Conservation (phyloP, 2,797 vertebrate species). For the Leuciscus waleckii region DNA sequence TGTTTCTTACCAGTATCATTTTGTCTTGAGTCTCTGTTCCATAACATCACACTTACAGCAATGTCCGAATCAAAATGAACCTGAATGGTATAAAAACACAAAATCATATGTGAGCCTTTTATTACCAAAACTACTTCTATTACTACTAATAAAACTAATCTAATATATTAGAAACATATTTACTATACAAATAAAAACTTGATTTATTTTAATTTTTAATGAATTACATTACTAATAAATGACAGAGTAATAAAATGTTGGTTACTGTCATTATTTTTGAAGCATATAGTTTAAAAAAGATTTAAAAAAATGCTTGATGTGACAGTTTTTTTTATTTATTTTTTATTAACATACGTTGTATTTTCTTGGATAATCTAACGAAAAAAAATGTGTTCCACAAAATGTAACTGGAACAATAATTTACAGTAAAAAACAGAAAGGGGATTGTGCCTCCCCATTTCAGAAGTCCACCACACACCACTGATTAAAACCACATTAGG, state of each 20-base stretch:
- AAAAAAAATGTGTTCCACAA: neutral
- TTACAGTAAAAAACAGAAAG: neutral
- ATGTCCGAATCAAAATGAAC: neutral
- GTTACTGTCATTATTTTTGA: neutral
- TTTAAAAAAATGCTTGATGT: neutral
- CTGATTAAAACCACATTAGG: constrained; percentile 19
- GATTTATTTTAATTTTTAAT: neutral
- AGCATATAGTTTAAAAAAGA: neutral
- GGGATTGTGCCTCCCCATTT: neutral
- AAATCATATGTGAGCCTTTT: neutral
- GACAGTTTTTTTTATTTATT: neutral
- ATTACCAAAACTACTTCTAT: neutral
- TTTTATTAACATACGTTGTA: neutral
- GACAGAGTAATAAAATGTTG: neutral
- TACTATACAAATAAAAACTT: neutral
- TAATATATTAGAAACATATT: neutral
- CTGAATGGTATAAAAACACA: neutral
- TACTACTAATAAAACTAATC: too few relatives aligned
- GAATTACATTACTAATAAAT: neutral
- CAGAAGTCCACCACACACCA: constrained; percentile 1
- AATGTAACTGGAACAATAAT: neutral
- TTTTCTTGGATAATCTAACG: neutral
- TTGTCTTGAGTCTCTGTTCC: too few relatives aligned
- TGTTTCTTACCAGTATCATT: too few relatives aligned
- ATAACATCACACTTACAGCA: neutral